Evolutionary conservation across 2,888 invertebrate genomes (phyloP).

Genomic region (Lepeophtheirus nordmannii): DNA sequence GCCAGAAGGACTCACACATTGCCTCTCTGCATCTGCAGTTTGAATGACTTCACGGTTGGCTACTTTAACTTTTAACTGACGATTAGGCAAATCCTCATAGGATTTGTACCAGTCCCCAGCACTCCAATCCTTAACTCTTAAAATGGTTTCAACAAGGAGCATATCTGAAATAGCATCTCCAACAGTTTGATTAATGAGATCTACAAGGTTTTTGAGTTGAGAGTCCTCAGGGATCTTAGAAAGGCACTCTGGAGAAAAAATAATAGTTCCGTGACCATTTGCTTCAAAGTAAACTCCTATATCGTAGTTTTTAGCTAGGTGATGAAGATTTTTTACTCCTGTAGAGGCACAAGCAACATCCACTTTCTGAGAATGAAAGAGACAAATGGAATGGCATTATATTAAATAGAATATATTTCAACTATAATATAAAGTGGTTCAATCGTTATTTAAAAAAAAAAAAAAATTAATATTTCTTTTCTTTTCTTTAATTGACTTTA

Average conservation of each 20-base stretch:
- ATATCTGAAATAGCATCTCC: conserved; percentile 95
- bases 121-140: conserved; percentile 63
- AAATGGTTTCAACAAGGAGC: conserved; percentile 76
- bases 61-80: conserved; percentile 57
- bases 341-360: conserved; percentile 82
- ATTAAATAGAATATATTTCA: background rate
- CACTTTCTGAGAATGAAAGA: conserved; percentile 48
- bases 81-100: conserved; percentile 72
- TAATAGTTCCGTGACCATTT: conserved; percentile 92
- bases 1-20: conserved; percentile 60
- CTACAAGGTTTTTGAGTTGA: conserved; percentile 50
- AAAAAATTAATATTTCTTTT: no score
- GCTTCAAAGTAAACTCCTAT: conserved; percentile 97
- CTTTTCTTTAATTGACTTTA: no score
- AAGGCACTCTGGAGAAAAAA: conserved; percentile 54
- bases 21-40: conserved; percentile 73
- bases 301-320: conserved; percentile 73
- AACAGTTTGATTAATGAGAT: conserved; percentile 81
- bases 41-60: conserved; percentile 64
- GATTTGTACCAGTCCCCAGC: conserved; percentile 59
- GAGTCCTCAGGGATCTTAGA: conserved; percentile 32
- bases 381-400: conserved; percentile 27
- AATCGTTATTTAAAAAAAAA: background rate
- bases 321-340: conserved; percentile 91
- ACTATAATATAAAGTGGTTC: conserved; percentile 2